These are phyloP conservation scores for Horisme vitalbata DNA, from an alignment of 2,888 invertebrate genomes.

Conservation along the genomic window DNA sequence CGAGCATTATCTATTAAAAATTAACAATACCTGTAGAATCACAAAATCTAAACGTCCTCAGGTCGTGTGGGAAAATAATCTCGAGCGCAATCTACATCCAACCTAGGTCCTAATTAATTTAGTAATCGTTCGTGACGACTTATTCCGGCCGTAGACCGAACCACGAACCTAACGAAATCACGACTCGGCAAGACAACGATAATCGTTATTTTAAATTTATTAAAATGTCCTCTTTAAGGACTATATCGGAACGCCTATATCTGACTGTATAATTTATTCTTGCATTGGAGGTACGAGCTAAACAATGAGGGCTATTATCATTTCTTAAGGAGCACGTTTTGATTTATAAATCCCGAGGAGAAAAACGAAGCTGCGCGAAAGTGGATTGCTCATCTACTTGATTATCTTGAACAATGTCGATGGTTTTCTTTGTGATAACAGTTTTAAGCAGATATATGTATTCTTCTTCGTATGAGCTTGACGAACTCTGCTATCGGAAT, in stretches of 20 bases:
- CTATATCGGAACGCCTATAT: conserved; percentile 79
- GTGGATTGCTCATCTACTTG: conserved; percentile 21
- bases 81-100: conserved; percentile 75
- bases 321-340: conserved; percentile 59
- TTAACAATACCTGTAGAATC: conserved; percentile 69
- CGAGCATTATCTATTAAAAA: conserved; percentile 41
- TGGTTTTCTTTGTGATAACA: conserved; percentile 4
- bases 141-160: conserved; percentile 74
- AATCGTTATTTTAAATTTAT: conserved; percentile 83
- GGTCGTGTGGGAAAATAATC: conserved; percentile 82
- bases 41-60: conserved; percentile 66
- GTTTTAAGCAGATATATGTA: background rate
- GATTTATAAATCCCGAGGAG: conserved; percentile 48
- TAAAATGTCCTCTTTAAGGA: conserved; percentile 82
- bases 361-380: conserved; percentile 28
- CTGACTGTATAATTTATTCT: conserved; percentile 81
- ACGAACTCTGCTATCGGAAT: no score
- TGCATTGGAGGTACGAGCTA: conserved; percentile 65
- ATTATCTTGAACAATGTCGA: conserved; percentile 19
- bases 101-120: conserved; percentile 82
- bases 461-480: no score
- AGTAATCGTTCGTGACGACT: conserved; percentile 83
- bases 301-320: conserved; percentile 74
- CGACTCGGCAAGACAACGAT: conserved; percentile 80
- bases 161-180: conserved; percentile 82